Evolutionary conservation across 2,797 vertebrate species (phyloP), one percentile per base, ranked within the genome.

Genomic region (Peromyscus aztecus): DNA sequence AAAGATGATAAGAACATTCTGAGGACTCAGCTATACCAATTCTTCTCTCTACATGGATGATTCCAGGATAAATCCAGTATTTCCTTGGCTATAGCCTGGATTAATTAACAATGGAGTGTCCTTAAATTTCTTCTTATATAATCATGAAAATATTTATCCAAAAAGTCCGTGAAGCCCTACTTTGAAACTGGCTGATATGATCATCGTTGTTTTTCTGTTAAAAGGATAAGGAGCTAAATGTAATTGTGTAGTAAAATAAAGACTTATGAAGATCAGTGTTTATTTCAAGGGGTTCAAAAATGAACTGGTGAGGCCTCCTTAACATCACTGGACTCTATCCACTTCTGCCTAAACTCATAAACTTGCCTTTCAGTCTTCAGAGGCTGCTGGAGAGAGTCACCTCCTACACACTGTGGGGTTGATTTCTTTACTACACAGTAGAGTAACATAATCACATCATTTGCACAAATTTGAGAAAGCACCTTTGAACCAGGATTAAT

Each of bases 221-320:
- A 94, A 83, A 87, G 87, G 89, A 86, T 82, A 96, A 96, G 93
- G 21, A 96, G 77, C 34, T 96, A 93, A 95, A 94, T 92, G 55
- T 90, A 96, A 93, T 97, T 84, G 94, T 93, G 91, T 95, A 94
- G 89, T 63, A 34, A 96, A 97, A 96, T 65, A 73, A 92, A 94
- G 75, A 89, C 57, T 55, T 92, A 87, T 90, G 80, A 96, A 92
- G 83, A 92, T 91, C 29, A 91, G 57, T 43, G 78, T 88, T 91
- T 86, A 93, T 80, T 90, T 90, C 86, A 95, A 91, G 46, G 92
- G 23, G 34, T 85, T 93, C 49, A 83, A 46, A 95, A 96, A 94
- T 86, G 57, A 89, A 89, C 78, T 78, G 65, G 23, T 65, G 88
- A 89, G 69, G 37, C 67, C 40, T 96, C 80, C 59, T 40, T 23